These are phyloP conservation scores for Monopterus albus DNA, from an alignment of 2,113 vertebrate species.

Conservation along the genomic window DNA sequence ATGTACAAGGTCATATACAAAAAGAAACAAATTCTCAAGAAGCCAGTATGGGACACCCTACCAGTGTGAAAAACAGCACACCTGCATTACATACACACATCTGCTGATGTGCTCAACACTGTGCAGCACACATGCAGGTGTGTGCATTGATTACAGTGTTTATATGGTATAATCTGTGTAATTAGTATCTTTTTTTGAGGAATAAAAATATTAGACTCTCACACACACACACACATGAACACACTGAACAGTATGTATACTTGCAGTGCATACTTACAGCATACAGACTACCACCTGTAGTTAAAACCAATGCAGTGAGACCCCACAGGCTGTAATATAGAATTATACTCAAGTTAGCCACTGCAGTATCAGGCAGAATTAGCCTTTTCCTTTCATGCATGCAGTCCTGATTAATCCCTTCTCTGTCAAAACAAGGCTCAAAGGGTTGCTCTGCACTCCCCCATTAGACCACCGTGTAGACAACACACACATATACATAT, in stretches of 20 bases:
- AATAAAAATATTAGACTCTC: neutral
- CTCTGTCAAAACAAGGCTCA: conserved; percentile 61
- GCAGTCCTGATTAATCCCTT: conserved; percentile 42
- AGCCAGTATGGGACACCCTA: too few species aligned
- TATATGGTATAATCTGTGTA: neutral
- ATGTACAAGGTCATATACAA: too few species aligned
- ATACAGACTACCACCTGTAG: conserved; percentile 2
- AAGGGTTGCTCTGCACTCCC: conserved; percentile 34
- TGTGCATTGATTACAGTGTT: neutral
- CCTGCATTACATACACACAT: neutral
- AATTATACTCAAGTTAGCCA: conserved; percentile 54
- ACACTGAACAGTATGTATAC: too few species aligned
- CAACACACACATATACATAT: too few species aligned
- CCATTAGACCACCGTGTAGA: conserved; percentile 34
- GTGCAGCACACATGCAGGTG: too few species aligned
- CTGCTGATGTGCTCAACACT: neutral
- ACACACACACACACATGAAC: neutral
- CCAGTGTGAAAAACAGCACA: too few species aligned
- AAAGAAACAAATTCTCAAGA: too few species aligned
- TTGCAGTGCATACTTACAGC: neutral
- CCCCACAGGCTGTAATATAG: conserved; percentile 32
- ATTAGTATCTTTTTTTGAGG: neutral
- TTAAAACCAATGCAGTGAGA: conserved; percentile 44
- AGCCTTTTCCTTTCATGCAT: conserved; percentile 51
- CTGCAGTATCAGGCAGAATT: conserved; percentile 53